Conservation (phyloP, 1,140 invertebrate genomes). For the Zaprionus capensis region DNA sequence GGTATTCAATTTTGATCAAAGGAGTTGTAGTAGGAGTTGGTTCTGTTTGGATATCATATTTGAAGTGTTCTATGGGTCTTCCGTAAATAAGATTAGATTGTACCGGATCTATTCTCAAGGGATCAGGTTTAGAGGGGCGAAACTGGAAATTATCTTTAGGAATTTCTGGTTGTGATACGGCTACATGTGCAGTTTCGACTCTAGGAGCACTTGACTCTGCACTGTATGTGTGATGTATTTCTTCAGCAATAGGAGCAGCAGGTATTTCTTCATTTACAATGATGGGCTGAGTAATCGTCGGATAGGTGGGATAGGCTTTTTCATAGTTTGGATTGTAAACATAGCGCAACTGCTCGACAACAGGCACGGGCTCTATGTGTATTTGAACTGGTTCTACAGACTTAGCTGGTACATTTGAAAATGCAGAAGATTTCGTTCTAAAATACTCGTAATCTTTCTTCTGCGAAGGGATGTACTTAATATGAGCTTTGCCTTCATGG, state of each 20-base stretch:
- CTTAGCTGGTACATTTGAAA: slow-evolving; percentile 46
- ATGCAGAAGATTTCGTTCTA: slow-evolving; percentile 43
- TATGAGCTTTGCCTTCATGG: slow-evolving; percentile 66
- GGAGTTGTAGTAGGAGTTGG: slow-evolving; percentile 21
- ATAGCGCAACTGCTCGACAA: slow-evolving; percentile 78
- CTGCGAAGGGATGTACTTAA: slow-evolving; percentile 71
- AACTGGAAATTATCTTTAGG: slow-evolving; percentile 48
- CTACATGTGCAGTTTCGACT: neutral
- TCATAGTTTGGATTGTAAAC: slow-evolving; percentile 60
- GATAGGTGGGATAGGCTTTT: slow-evolving; percentile 19
- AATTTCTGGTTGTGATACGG: slow-evolving; percentile 17
- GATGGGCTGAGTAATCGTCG: slow-evolving; percentile 64
- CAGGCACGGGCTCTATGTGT: slow-evolving; percentile 76
- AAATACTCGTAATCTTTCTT: slow-evolving; percentile 67
- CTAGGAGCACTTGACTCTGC: slow-evolving; percentile 37
- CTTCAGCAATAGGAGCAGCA: slow-evolving; percentile 25
- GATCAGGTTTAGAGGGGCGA: slow-evolving; percentile 70
- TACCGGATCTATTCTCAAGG: slow-evolving; percentile 44
- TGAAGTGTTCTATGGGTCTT: slow-evolving; percentile 48
- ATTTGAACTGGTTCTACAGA: slow-evolving; percentile 58
- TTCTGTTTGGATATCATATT: slow-evolving; percentile 56
- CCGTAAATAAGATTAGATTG: slow-evolving; percentile 46
- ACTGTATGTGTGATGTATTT: slow-evolving; percentile 67
- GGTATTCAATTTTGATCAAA: slow-evolving; percentile 77
- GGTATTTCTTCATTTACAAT: slow-evolving; percentile 59